Conservation (phyloP, 2,113 vertebrate genomes). For the Romanogobio albipinnatus region DNA sequence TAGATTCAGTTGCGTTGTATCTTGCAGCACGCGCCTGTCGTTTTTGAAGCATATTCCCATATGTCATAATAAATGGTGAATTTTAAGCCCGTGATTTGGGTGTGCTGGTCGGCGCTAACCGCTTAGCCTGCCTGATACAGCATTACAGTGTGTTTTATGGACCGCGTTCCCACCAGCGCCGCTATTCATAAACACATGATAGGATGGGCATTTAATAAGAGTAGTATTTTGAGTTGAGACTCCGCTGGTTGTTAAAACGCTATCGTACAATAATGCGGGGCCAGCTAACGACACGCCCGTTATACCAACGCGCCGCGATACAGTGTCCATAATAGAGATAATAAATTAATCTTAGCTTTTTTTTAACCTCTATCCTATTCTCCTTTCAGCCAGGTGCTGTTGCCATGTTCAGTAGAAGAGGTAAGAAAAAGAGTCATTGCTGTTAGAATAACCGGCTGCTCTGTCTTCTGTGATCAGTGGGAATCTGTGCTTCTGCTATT, state of each 20-base stretch:
- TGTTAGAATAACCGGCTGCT: background rate
- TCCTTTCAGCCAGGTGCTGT: constrained; percentile 59
- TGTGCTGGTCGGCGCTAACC: constrained; percentile 47
- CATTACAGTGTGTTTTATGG: constrained; percentile 1
- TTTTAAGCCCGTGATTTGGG: constrained; percentile 43
- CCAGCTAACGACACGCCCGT: constrained; percentile 30
- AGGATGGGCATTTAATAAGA: background rate
- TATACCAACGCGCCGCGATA: constrained; percentile 47
- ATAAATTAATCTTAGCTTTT: background rate
- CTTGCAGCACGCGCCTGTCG: background rate
- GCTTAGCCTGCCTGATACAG: constrained; percentile 29
- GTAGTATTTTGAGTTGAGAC: background rate
- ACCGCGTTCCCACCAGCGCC: background rate
- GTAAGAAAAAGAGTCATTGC: constrained; percentile 47
- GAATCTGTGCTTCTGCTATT: background rate
- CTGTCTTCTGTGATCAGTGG: background rate
- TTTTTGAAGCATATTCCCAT: background rate
- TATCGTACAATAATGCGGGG: background rate
- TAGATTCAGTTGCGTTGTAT: background rate
- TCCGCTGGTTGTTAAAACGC: background rate
- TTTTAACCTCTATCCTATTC: constrained; percentile 20
- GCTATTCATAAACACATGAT: background rate
- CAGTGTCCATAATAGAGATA: background rate
- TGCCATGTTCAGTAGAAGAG: constrained; percentile 70
- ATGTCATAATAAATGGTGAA: constrained; percentile 24